These are phyloP conservation scores for Tor tambroides DNA, from an alignment of 2,113 vertebrate genomes.

Conservation along the genomic window DNA sequence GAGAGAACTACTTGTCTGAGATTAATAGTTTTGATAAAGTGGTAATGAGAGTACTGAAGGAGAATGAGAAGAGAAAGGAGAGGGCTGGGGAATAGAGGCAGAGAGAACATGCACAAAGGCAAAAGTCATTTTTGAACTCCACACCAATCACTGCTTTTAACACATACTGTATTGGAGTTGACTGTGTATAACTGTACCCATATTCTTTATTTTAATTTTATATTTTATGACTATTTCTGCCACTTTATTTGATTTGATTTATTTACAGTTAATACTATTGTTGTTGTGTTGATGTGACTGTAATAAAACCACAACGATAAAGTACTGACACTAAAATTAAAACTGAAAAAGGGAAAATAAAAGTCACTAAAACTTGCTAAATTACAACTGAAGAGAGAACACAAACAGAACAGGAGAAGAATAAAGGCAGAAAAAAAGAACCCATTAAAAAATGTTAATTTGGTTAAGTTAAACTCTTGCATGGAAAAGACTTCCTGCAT, in stretches of 20 bases:
- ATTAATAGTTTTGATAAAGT: constrained; percentile 73
- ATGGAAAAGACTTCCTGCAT: constrained; percentile 3
- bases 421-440: not conserved
- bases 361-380: not conserved
- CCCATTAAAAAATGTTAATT: not conserved
- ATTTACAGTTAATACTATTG: not conserved
- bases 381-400: not conserved
- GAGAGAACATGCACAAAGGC: not conserved
- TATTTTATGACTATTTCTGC: not conserved
- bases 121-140: not conserved
- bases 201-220: not conserved
- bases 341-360: not conserved
- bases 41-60: constrained; percentile 16
- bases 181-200: not conserved
- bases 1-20: constrained; percentile 75
- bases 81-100: constrained; percentile 39
- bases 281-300: not conserved
- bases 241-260: not conserved
- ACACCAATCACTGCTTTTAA: not conserved
- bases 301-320: not conserved
- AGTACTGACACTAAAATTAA: not conserved
- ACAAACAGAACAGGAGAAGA: not conserved
- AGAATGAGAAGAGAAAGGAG: not conserved
- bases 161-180: not conserved
- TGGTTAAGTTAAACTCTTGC: not conserved